Base-by-base conservation (phyloP, 2,797 vertebrate species). In the Diplodus puntazzo region DNA sequence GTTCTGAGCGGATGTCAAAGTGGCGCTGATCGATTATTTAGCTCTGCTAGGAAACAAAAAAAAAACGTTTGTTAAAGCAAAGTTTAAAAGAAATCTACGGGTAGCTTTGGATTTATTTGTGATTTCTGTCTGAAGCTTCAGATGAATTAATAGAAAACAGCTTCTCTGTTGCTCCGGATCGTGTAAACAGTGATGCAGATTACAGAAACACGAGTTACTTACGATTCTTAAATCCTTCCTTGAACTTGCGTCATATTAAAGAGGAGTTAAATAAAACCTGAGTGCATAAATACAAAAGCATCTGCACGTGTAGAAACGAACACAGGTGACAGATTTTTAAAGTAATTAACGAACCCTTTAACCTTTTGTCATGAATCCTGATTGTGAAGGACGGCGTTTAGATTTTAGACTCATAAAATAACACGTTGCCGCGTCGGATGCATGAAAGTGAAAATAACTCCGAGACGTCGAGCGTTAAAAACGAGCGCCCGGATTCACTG, bases 381-480 rank as follows among this genome's bases (percentile, higher is more conserved):
- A 43, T 23, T 63, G 27, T 23, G 18, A 42, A 2, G 17, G 11
- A 20, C 13, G 14, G 13, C 12, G 5, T 13, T 53, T 5, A 9
- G 2, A 17, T 30, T 10, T 30, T 43, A 67, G 54, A 12, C 20
- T 69, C 39, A 68, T 63, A 27, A 30, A 66, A 70, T 34, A 73
- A 74, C 25, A 4, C 65, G 73, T 53, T 60, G 14, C 39, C 11
- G 1, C 20, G 45, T 25, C n/a, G 0, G 42, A 52, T 43, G 25
- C 14, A 27, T 10, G 10, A 75, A 60, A 13, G 10, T 52, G 21
- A 64, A 34, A 34, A 52, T 1, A 27, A 27, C 45, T 72, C 53
- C 12, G 68, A 73, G 57, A 76, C 53, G 25, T 73, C 50, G 73
- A 79, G 42, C 58, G 12, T 52, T 53, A 30, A 25, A 25, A 23